Evolutionary conservation across 2,113 vertebrate species (phyloP).

Genomic region (Stercorarius parasiticus): DNA sequence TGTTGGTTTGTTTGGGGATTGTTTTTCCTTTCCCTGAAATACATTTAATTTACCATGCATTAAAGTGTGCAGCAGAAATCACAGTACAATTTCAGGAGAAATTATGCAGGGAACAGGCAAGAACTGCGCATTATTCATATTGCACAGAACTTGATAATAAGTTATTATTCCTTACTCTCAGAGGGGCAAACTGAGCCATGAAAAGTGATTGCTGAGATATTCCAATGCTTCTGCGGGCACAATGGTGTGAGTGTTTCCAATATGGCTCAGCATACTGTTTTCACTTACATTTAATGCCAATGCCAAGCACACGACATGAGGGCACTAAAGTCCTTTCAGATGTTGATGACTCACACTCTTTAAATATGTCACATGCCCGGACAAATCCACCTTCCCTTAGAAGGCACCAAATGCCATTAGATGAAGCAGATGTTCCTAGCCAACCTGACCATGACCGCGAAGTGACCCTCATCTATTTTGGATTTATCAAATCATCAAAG

Average conservation of each 20-base stretch:
- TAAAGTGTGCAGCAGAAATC: slow-evolving; percentile 11
- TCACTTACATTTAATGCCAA: background rate
- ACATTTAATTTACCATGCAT: slow-evolving; percentile 8
- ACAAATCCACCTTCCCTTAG: slow-evolving; percentile 50
- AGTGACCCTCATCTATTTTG: slow-evolving; percentile 48
- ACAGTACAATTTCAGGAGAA: slow-evolving; percentile 30
- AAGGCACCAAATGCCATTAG: slow-evolving; percentile 41
- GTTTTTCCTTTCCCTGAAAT: background rate
- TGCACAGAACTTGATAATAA: slow-evolving; percentile 29
- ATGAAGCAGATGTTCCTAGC: slow-evolving; percentile 36
- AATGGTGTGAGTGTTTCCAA: slow-evolving; percentile 14
- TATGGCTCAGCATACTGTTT: background rate
- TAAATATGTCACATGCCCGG: slow-evolving; percentile 15
- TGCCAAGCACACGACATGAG: slow-evolving; percentile 3
- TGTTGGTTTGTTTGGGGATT: background rate
- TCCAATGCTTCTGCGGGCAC: background rate
- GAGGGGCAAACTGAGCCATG: background rate
- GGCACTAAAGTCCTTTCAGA: slow-evolving; percentile 37
- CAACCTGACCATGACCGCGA: background rate
- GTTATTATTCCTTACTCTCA: slow-evolving; percentile 24
- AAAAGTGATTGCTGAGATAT: background rate
- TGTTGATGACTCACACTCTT: slow-evolving; percentile 38
- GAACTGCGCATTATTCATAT: background rate
- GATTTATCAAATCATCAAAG: slow-evolving; percentile 49
- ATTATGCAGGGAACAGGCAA: slow-evolving; percentile 15